Evolutionary conservation across 2,113 vertebrate genomes (phyloP), one percentile per base, ranked within the genome.

Genomic region (Promerops cafer): DNA sequence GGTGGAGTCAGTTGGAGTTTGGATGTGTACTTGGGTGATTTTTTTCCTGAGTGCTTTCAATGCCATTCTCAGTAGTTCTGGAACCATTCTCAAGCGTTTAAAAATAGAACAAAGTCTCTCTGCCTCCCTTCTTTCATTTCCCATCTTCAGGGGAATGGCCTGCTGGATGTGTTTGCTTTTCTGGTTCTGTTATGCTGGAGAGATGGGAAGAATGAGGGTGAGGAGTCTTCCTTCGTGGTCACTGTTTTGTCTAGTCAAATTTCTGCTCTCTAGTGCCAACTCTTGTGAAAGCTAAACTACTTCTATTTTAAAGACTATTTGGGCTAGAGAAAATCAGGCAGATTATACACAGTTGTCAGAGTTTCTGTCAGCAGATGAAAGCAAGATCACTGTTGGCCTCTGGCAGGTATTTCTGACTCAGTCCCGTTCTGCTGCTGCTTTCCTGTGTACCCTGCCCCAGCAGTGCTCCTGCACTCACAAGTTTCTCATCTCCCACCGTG

Each of bases 251-350:
- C 85, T 96, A 81, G 54, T 60, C 47, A 66, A 44, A 54, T 80
- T 86, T 93, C 30, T 91, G 52, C 59, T 70, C 91, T 56, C 76
- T 49, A 35, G 75, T 64, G 52, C 71, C 90, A 93, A 19, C 85
- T 96, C 52, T 68, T 1, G 2, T 59, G 39, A 93, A 85, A 90
- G 24, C 78, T 60, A 28, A 90, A 83, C 82, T 70, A 6, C 54
- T 83, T 80, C 96, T 93, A 28, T 95, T 94, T 97, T 88, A 83
- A 89, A 87, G 27, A 49, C 52, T 83, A 13, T 92, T 87, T 88
- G 76, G 72, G 65, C 52, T 70, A 45, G 52, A 78, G 76, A 83
- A 89, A 53, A 83, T 64, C 52, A 70, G 64, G 64, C 79, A 81
- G 64, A 78, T 88, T 75, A 64, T 81, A 81, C 47, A 78, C 71